A percentile compares a stretch with the other conserved stretches of the same genome.
phyloP scores from a whole-genome alignment of 2,797 vertebrate species.

The Meriones psammophilus region DNA sequence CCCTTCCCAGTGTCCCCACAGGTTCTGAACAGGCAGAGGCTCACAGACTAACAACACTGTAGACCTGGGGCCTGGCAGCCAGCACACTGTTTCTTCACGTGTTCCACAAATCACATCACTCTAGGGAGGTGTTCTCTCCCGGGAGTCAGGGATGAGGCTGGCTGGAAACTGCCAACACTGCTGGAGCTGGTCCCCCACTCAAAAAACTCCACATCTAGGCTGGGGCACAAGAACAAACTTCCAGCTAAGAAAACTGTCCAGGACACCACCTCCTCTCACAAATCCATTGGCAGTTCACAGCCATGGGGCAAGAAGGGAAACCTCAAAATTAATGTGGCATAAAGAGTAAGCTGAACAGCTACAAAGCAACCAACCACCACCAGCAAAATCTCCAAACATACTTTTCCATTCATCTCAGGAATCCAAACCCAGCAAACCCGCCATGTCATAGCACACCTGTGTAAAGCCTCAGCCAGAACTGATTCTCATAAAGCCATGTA shows the following conservation, averaged over 20 bases:
- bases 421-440: neutral
- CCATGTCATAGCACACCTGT: neutral
- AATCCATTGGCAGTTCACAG: constrained; percentile 2
- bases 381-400: neutral
- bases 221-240: neutral
- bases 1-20: neutral
- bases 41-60: neutral
- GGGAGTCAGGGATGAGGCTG: neutral
- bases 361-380: neutral
- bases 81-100: neutral
- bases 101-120: neutral
- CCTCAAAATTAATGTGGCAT: constrained; percentile 15
- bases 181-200: neutral
- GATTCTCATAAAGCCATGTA: neutral
- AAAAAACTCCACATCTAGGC: neutral
- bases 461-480: neutral
- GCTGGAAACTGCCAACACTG: neutral
- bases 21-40: neutral
- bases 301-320: constrained; percentile 19
- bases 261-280: constrained; percentile 5
- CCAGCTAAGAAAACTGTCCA: neutral
- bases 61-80: neutral
- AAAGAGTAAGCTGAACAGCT: neutral
- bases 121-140: neutral
- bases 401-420: neutral